Conservation (phyloP, 2,888 invertebrate species). For the Nineta flava region DNA sequence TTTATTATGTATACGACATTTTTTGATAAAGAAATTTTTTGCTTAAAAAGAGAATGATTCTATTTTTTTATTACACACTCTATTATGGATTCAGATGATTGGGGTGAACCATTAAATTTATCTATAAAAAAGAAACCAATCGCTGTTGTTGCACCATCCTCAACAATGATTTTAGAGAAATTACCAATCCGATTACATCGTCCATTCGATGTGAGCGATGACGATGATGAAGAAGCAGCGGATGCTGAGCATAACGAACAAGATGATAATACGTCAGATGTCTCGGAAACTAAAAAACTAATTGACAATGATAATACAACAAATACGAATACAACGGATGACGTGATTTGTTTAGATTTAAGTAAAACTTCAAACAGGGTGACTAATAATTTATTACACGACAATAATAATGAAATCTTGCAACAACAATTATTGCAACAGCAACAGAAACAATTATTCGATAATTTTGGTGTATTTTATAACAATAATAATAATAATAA, state of each 20-base stretch:
- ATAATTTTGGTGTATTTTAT: neutral
- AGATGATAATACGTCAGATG: conserved; percentile 4
- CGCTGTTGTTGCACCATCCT: conserved; percentile 35
- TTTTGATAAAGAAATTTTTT: neutral
- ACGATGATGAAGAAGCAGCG: conserved; percentile 10
- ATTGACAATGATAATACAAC: neutral
- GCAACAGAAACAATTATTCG: neutral
- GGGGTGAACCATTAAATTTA: conserved; percentile 31
- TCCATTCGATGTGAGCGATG: conserved; percentile 11
- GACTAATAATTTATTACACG: conserved; percentile 13
- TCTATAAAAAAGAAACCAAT: conserved; percentile 33
- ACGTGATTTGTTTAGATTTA: conserved; percentile 6
- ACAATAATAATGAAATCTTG: conserved; percentile 9
- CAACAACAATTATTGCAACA: no score
- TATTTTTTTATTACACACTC: neutral
- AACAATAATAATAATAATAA: conserved; percentile 1
- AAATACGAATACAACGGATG: neutral
- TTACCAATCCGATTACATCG: conserved; percentile 9
- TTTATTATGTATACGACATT: neutral
- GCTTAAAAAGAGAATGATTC: neutral
- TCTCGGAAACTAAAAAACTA: neutral
- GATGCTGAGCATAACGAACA: conserved; percentile 6
- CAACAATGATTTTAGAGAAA: conserved; percentile 14
- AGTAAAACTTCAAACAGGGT: conserved; percentile 1
- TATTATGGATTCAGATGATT: conserved; percentile 8